phyloP scores from a whole-genome alignment of 2,113 vertebrate genomes.

The Tragulus kanchil region DNA sequence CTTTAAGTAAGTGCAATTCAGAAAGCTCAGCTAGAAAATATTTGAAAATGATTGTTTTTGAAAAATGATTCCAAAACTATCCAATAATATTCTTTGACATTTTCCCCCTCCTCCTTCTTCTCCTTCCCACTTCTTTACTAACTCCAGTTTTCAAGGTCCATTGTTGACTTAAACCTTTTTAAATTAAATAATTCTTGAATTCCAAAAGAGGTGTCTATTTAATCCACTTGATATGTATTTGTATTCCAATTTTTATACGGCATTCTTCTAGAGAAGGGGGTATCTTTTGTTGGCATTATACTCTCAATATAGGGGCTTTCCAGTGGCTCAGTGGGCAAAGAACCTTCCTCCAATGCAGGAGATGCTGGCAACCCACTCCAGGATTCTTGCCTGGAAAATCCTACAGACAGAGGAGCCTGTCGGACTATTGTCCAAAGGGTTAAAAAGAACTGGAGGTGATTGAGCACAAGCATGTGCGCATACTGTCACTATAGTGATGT shows the following conservation, averaged over 20 bases:
- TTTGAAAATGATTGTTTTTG: not conserved
- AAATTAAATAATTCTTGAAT: not conserved
- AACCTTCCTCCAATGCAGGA: not conserved
- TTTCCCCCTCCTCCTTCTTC: not conserved
- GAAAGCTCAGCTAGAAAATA: not conserved
- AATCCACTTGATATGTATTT: not conserved
- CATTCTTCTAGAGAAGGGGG: not conserved
- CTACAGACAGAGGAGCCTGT: not conserved
- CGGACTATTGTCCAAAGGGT: not conserved
- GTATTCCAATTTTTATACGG: not conserved
- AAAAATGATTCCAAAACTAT: not conserved
- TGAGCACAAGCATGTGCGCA: not conserved
- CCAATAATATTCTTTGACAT: not conserved
- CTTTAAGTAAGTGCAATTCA: not conserved
- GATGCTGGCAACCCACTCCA: not conserved
- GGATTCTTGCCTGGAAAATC: not conserved
- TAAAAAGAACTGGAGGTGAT: not conserved
- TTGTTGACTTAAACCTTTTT: not conserved
- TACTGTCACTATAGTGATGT: not conserved
- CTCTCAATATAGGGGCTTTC: not conserved
- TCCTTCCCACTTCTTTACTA: not conserved
- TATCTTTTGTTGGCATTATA: not conserved
- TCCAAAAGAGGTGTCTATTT: not conserved
- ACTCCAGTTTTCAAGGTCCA: not conserved
- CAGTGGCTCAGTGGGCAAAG: not conserved